Conservation (phyloP, 2,113 vertebrate genomes). For the Odobenus rosmarus region DNA sequence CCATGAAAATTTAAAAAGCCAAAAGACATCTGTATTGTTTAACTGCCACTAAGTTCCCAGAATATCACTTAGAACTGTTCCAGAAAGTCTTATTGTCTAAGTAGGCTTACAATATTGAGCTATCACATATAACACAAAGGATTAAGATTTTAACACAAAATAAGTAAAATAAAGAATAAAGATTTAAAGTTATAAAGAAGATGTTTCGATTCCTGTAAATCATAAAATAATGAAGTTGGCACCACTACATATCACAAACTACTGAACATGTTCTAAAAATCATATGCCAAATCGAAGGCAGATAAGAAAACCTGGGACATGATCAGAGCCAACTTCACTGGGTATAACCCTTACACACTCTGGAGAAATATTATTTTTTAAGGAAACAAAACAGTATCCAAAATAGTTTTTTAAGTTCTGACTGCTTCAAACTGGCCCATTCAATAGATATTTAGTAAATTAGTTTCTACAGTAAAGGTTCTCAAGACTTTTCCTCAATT, state of each 20-base stretch:
- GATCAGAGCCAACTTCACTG: not conserved
- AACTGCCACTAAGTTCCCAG: slow-evolving; percentile 31
- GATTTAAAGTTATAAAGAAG: slow-evolving; percentile 41
- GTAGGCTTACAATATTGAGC: slow-evolving; percentile 10
- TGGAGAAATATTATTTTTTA: slow-evolving; percentile 19
- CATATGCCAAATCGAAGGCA: slow-evolving; percentile 26
- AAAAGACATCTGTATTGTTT: slow-evolving; percentile 58
- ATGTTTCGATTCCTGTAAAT: slow-evolving; percentile 4
- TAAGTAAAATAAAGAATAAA: slow-evolving; percentile 50
- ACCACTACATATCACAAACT: not conserved
- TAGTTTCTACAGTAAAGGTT: not conserved
- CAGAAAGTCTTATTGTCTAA: slow-evolving; percentile 60
- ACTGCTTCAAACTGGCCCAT: not conserved
- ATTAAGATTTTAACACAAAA: slow-evolving; percentile 31
- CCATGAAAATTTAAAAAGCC: slow-evolving; percentile 47
- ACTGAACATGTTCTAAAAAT: not conserved
- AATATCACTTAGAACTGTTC: slow-evolving; percentile 56
- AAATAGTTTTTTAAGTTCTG: not conserved
- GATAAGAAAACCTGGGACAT: not conserved
- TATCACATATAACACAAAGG: slow-evolving; percentile 35
- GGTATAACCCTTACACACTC: not conserved
- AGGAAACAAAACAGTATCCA: not conserved
- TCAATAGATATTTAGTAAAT: slow-evolving; percentile 15
- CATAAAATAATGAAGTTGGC: slow-evolving; percentile 40
- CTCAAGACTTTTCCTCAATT: slow-evolving; percentile 24